Percentiles rank a stretch among this genome's conserved stretches.
These are phyloP conservation scores for Diacarnus erythraeanus DNA, from an alignment of 37 sponge, comb jelly and placozoan genomes.

Conservation along the genomic window DNA sequence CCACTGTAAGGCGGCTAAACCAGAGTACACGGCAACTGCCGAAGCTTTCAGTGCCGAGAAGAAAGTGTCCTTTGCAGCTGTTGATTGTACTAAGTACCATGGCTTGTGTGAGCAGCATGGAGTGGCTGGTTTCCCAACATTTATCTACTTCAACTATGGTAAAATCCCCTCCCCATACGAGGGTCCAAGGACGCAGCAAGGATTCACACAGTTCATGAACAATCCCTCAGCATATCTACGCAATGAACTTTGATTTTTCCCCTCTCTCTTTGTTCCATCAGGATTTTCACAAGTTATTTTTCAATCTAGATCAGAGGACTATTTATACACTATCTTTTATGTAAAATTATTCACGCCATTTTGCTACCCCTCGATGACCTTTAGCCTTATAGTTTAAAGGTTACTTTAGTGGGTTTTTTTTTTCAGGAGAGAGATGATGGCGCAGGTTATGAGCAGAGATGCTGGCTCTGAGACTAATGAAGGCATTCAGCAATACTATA, in stretches of 20 bases:
- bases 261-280: too few relatives aligned
- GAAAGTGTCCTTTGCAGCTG: slow-evolving; percentile 74
- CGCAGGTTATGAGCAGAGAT: too few relatives aligned
- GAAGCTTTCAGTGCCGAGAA: slow-evolving; percentile 52
- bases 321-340: too few relatives aligned
- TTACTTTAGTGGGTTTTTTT: too few relatives aligned
- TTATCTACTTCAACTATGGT: slow-evolving; percentile 79
- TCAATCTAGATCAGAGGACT: too few relatives aligned
- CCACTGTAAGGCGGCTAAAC: slow-evolving; percentile 93
- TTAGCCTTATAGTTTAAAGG: too few relatives aligned
- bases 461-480: slow-evolving; percentile 22
- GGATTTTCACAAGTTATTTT: too few relatives aligned
- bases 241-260: slow-evolving; percentile 20
- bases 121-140: slow-evolving; percentile 80
- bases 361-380: too few relatives aligned
- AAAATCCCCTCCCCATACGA: slow-evolving; percentile 58
- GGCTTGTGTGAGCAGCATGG: slow-evolving; percentile 54
- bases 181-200: slow-evolving; percentile 45
- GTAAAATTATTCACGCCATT: too few relatives aligned
- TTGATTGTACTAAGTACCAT: slow-evolving; percentile 79
- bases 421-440: too few relatives aligned
- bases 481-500: slow-evolving; percentile 93
- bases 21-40: slow-evolving; percentile 79
- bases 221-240: slow-evolving; percentile 25
- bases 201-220: slow-evolving; percentile 71